Evolutionary conservation across 2,888 invertebrate species (phyloP).

Genomic region (Himalopsyche japonica): DNA sequence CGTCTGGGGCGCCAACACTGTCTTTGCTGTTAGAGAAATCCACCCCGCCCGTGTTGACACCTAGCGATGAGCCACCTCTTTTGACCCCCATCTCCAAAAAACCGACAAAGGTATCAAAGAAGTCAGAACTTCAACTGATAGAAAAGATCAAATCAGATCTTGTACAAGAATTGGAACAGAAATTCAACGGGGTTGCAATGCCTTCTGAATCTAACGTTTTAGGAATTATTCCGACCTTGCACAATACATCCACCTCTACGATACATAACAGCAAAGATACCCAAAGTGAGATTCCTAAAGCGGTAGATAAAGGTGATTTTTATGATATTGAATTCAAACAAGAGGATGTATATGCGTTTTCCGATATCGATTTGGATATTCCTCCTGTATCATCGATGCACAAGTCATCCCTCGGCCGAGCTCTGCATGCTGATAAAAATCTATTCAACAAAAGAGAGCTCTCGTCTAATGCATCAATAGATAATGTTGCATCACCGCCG

Average conservation of each 20-base stretch:
- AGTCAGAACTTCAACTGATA: slow-evolving; percentile 43
- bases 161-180: slow-evolving; percentile 53
- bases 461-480: slow-evolving; percentile 9
- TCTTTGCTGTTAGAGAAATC: slow-evolving; percentile 71
- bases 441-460: slow-evolving; percentile 34
- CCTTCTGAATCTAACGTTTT: slow-evolving; percentile 9
- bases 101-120: slow-evolving; percentile 9
- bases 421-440: slow-evolving; percentile 36
- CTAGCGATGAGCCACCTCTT: slow-evolving; percentile 50
- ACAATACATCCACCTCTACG: slow-evolving; percentile 43
- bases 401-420: slow-evolving; percentile 42
- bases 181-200: slow-evolving; percentile 48
- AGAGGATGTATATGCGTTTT: slow-evolving; percentile 57
- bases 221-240: slow-evolving; percentile 14
- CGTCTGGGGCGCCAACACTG: slow-evolving; percentile 73
- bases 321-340: slow-evolving; percentile 60
- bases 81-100: slow-evolving; percentile 43
- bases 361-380: slow-evolving; percentile 56
- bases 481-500: slow-evolving; percentile 25
- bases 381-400: slow-evolving; percentile 54
- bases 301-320: slow-evolving; percentile 48
- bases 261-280: slow-evolving; percentile 42
- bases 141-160: slow-evolving; percentile 49
- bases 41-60: slow-evolving; percentile 43
- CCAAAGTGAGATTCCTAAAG: slow-evolving; percentile 36